Conservation (phyloP, 2,888 invertebrate species). For the Chymomyza caudatula region DNA sequence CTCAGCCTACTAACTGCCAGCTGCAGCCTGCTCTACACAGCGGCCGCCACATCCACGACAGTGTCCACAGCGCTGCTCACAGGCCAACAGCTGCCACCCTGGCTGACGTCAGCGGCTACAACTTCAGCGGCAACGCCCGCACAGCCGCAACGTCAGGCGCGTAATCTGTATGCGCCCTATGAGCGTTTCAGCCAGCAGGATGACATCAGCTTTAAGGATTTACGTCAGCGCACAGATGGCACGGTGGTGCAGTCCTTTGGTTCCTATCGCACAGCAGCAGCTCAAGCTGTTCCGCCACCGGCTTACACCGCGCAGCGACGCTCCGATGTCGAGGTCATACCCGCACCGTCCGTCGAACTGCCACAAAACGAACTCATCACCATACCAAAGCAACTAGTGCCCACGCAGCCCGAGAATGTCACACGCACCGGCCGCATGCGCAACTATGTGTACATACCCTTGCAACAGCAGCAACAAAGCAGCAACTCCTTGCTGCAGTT, state of each 20-base stretch:
- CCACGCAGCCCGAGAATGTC: constrained; percentile 61
- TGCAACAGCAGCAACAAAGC: constrained; percentile 47
- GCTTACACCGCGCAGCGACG: constrained; percentile 57
- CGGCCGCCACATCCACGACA: constrained; percentile 41
- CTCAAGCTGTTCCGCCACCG: constrained; percentile 6
- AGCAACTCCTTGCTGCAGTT: constrained; percentile 45
- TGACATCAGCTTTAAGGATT: constrained; percentile 73
- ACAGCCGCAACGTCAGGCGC: constrained; percentile 58
- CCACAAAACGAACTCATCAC: constrained; percentile 66
- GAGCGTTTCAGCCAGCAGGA: constrained; percentile 76
- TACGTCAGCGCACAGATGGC: constrained; percentile 73
- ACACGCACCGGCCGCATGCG: constrained; percentile 61
- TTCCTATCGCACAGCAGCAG: constrained; percentile 69
- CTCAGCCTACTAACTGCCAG: constrained; percentile 45
- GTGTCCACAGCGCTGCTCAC: constrained; percentile 48
- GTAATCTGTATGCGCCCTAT: constrained; percentile 77
- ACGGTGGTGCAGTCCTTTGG: constrained; percentile 75
- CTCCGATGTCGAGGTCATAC: constrained; percentile 66
- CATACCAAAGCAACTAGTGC: constrained; percentile 72
- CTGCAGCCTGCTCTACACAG: constrained; percentile 18
- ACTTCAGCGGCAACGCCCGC: constrained; percentile 2
- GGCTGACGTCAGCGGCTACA: constrained; percentile 46
- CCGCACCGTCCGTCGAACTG: constrained; percentile 66
- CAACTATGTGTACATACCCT: constrained; percentile 76
- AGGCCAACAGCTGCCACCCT: constrained; percentile 59